These are phyloP conservation scores for Eurytemora carolleeae DNA, from an alignment of 1,140 invertebrate species.

Conservation along the genomic window DNA sequence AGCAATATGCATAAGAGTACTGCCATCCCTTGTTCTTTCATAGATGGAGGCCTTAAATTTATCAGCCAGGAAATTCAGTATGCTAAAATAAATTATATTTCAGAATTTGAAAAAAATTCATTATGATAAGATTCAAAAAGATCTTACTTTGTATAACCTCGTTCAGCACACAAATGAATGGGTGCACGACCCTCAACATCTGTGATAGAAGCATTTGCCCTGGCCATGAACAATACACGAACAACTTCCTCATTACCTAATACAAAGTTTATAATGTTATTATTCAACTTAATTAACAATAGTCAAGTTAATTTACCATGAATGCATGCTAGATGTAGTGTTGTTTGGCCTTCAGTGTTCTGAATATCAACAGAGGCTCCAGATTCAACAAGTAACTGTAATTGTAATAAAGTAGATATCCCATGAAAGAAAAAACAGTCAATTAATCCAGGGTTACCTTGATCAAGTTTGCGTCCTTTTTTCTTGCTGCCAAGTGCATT, in stretches of 20 bases:
- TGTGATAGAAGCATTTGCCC: conserved; percentile 74
- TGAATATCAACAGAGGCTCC: neutral
- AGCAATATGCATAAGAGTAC: neutral
- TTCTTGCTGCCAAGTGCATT: too few relatives aligned
- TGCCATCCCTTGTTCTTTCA: neutral
- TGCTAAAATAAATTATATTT: neutral
- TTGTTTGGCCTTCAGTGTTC: neutral
- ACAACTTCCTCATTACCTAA: conserved; percentile 73
- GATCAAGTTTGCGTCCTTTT: too few relatives aligned
- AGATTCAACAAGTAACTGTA: neutral
- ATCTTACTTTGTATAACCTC: neutral
- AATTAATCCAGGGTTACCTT: too few relatives aligned
- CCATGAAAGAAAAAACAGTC: too few relatives aligned
- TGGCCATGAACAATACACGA: conserved; percentile 80
- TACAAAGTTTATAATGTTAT: too few relatives aligned
- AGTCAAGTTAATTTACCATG: neutral
- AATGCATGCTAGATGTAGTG: neutral
- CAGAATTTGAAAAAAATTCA: neutral
- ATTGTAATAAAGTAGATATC: too few relatives aligned
- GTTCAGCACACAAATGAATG: neutral
- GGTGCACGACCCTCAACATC: conserved; percentile 36
- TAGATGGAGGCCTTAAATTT: neutral
- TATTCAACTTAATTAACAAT: neutral
- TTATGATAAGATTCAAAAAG: too few relatives aligned
- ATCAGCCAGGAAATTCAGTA: neutral